Percentiles rank a stretch among this genome's conserved stretches.
These are phyloP conservation scores for Pogoniulus pusillus DNA, from an alignment of 2,797 vertebrate species.

Conservation along the genomic window DNA sequence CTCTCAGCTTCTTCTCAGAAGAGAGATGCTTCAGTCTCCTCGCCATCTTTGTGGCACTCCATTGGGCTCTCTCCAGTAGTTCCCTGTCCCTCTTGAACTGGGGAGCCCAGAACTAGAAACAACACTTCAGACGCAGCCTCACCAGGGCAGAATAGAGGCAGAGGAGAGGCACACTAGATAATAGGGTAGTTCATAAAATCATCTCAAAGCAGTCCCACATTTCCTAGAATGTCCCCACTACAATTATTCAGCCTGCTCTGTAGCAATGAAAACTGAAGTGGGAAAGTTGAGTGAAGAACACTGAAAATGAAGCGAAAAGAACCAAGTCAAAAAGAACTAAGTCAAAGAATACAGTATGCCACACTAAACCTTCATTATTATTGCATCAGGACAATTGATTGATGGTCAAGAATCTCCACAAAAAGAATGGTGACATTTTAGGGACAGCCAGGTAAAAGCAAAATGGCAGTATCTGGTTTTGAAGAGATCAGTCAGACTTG, in stretches of 20 bases:
- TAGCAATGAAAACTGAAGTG: not conserved
- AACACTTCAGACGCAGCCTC: too few relatives aligned
- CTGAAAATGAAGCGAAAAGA: not conserved
- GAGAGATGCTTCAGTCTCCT: too few relatives aligned
- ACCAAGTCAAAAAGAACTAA: not conserved
- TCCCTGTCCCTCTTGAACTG: too few relatives aligned
- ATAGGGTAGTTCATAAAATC: not conserved
- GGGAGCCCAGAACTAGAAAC: too few relatives aligned
- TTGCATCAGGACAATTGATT: not conserved
- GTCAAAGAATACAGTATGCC: not conserved
- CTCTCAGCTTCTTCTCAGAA: too few relatives aligned
- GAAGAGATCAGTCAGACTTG: not conserved
- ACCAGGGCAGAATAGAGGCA: too few relatives aligned
- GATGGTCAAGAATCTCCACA: not conserved
- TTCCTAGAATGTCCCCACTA: not conserved
- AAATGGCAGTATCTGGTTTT: not conserved
- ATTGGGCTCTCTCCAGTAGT: too few relatives aligned
- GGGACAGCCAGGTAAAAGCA: not conserved
- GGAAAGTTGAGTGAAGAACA: not conserved
- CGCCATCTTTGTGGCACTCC: too few relatives aligned
- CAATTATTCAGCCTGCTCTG: not conserved
- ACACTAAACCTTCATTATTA: not conserved
- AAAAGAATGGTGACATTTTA: not conserved
- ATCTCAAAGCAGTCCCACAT: not conserved
- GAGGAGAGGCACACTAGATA: not conserved